Conservation (phyloP, 1,140 invertebrate genomes). For the Drosophila sproati region DNA sequence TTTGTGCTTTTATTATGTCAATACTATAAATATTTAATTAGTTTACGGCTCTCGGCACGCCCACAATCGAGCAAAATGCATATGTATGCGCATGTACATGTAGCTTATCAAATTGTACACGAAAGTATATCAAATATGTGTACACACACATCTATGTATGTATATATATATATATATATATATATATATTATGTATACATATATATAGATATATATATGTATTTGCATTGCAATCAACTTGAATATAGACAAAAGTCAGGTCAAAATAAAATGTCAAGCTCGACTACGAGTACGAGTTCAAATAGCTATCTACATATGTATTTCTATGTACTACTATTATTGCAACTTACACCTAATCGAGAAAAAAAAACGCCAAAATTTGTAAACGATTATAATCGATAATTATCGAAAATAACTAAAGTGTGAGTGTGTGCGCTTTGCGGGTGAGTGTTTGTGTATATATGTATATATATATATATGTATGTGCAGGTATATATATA, state of each 20-base stretch:
- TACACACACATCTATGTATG: constrained; percentile 5
- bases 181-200: constrained; percentile 10
- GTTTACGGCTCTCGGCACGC: constrained; percentile 4
- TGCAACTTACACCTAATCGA: constrained; percentile 33
- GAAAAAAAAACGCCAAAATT: constrained; percentile 23
- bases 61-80: constrained; percentile 6
- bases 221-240: constrained; percentile 57
- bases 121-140: constrained; percentile 13
- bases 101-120: constrained; percentile 22
- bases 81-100: neutral
- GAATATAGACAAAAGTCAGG: constrained; percentile 34
- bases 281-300: constrained; percentile 1
- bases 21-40: constrained; percentile 7
- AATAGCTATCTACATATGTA: constrained; percentile 6
- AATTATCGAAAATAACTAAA: constrained; percentile 15
- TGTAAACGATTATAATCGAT: constrained; percentile 7
- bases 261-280: constrained; percentile 15
- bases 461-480: neutral
- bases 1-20: constrained; percentile 28
- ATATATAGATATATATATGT: constrained; percentile 45
- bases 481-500: neutral
- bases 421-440: too few relatives aligned
- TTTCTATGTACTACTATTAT: constrained; percentile 26
- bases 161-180: constrained; percentile 39
- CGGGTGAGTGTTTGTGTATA: too few relatives aligned